Evolutionary conservation across 1,140 invertebrate species (phyloP).

Genomic region (Thaumatotibia leucotreta): DNA sequence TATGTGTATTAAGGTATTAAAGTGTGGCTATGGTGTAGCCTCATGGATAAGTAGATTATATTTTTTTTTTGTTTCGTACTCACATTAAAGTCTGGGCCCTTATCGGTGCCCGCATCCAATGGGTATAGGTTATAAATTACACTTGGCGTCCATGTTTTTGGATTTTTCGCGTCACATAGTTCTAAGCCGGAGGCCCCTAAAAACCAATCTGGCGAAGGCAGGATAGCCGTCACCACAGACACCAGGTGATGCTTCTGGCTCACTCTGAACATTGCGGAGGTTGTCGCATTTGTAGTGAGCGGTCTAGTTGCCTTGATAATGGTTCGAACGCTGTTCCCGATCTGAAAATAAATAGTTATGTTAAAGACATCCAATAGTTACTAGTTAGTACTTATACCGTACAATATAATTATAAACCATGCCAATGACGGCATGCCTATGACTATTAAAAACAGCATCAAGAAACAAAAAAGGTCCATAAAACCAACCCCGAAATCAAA

Average conservation of each 20-base stretch:
- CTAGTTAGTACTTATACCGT: no score
- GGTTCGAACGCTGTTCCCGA: constrained; percentile 48
- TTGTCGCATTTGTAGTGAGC: constrained; percentile 41
- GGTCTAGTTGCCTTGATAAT: constrained; percentile 57
- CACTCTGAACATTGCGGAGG: constrained; percentile 46
- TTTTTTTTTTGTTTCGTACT: constrained; percentile 11
- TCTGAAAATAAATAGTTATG: constrained; percentile 32
- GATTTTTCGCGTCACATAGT: constrained; percentile 39
- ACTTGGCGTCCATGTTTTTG: constrained; percentile 42
- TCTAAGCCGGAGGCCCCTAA: constrained; percentile 61
- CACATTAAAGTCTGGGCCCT: constrained; percentile 55
- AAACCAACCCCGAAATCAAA: not conserved
- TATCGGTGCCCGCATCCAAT: constrained; percentile 63
- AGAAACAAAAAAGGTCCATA: constrained; percentile 4
- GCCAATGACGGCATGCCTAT: no score
- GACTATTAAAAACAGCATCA: no score
- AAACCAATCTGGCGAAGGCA: constrained; percentile 68
- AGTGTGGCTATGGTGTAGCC: no score
- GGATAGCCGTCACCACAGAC: constrained; percentile 47
- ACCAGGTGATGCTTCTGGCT: constrained; percentile 47
- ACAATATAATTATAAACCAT: no score
- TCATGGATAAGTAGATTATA: not conserved
- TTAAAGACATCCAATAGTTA: no score
- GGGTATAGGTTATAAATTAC: constrained; percentile 57
- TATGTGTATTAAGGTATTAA: no score